Percentiles rank a stretch among this genome's conserved stretches.
Evolutionary conservation across 2,888 invertebrate genomes (phyloP).

Genomic region (Chrysomela aeneicollis): DNA sequence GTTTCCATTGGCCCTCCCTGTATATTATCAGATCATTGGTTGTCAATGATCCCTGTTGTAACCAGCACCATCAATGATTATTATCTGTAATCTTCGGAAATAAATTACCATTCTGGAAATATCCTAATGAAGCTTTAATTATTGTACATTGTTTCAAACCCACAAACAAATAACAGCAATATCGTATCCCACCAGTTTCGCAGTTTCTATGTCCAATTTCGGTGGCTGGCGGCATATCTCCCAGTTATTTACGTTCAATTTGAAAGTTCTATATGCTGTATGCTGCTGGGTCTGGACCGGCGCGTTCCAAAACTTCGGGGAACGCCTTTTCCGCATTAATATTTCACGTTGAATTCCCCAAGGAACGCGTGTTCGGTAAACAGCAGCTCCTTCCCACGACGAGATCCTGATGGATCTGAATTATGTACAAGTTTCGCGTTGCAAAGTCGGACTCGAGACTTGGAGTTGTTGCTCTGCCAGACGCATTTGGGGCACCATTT

Average conservation of each 20-base stretch:
- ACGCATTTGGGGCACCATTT: neutral
- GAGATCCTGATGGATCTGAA: conserved; percentile 36
- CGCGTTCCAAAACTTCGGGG: conserved; percentile 26
- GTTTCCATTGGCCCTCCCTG: no score
- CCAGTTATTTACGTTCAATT: conserved; percentile 33
- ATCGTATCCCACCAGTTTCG: no score
- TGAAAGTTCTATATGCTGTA: conserved; percentile 33
- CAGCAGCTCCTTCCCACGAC: conserved; percentile 29
- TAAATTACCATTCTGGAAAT: no score
- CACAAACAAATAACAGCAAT: no score
- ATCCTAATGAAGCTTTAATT: no score
- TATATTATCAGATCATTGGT: no score
- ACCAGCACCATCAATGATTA: no score
- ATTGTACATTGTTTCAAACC: no score
- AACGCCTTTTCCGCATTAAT: conserved; percentile 32
- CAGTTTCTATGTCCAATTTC: no score
- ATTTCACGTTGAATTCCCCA: conserved; percentile 36
- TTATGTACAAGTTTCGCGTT: conserved; percentile 37
- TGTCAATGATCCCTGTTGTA: no score
- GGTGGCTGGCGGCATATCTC: no score
- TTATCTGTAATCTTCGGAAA: no score
- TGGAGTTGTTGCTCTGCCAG: neutral
- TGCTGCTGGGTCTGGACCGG: conserved; percentile 6
- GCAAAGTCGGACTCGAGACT: conserved; percentile 10
- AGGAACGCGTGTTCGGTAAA: conserved; percentile 29